A percentile compares a stretch with the other conserved stretches of the same genome.
Conservation (phyloP, 2,888 invertebrate genomes). For the Notodonta ziczac region DNA sequence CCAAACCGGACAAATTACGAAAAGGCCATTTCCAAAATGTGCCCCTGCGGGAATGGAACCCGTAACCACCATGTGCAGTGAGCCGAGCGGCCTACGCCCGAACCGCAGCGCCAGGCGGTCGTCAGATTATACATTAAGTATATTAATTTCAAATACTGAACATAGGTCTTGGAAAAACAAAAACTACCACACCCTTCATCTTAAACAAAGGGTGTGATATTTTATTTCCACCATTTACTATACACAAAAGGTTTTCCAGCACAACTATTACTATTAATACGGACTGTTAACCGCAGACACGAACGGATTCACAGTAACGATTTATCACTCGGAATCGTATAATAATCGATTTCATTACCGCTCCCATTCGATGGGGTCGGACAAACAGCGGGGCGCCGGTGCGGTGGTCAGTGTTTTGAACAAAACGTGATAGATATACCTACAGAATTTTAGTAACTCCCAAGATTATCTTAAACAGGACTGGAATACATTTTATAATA, state of each 20-base stretch:
- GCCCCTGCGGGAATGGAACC: too few relatives aligned
- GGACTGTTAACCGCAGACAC: constrained; percentile 38
- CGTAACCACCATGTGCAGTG: too few relatives aligned
- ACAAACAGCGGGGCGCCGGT: constrained; percentile 41
- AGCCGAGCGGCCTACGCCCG: too few relatives aligned
- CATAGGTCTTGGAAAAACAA: neutral
- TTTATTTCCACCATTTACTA: neutral
- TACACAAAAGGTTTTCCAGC: constrained; percentile 6
- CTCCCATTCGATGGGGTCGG: constrained; percentile 52
- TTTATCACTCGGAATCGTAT: constrained; percentile 55
- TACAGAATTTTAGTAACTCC: constrained; percentile 35
- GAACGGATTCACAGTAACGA: constrained; percentile 43
- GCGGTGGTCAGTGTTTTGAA: constrained; percentile 48
- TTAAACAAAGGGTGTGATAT: neutral
- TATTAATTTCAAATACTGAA: too few relatives aligned
- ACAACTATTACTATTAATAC: constrained; percentile 28
- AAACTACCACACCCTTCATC: neutral
- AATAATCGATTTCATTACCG: constrained; percentile 70
- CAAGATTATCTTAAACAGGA: constrained; percentile 28
- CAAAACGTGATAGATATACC: constrained; percentile 31
- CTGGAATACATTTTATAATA: too few relatives aligned
- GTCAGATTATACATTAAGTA: too few relatives aligned
- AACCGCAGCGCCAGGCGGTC: too few relatives aligned
- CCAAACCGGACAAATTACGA: too few relatives aligned
- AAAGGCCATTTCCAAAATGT: too few relatives aligned